Conservation (phyloP, 2,888 invertebrate species). For the Danaus chrysippus region DNA sequence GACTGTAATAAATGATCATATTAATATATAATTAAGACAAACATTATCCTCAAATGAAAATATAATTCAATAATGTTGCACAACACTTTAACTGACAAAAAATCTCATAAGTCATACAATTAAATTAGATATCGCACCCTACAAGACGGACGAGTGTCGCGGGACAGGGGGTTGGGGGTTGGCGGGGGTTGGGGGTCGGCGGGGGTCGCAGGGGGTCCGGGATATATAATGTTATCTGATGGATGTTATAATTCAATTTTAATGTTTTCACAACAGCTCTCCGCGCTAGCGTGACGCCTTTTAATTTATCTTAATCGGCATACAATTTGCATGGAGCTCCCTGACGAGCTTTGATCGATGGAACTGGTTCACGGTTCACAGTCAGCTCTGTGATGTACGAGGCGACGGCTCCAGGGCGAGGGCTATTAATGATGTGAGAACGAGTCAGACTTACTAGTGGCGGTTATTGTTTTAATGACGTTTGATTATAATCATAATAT, state of each 20-base stretch:
- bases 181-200: conserved; percentile 11
- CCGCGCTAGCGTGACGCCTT: conserved; percentile 41
- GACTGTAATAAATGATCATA: too few species aligned
- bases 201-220: conserved; percentile 11
- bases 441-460: too few species aligned
- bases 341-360: conserved; percentile 22
- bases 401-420: too few species aligned
- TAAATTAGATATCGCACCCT: conserved; percentile 26
- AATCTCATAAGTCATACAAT: conserved; percentile 8
- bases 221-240: conserved; percentile 75
- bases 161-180: conserved; percentile 35
- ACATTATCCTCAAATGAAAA: not conserved
- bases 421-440: too few species aligned
- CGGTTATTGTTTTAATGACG: too few species aligned
- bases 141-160: conserved; percentile 67
- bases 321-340: conserved; percentile 34
- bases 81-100: conserved; percentile 2
- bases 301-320: conserved; percentile 36
- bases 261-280: conserved; percentile 71
- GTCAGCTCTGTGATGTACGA: conserved; percentile 9
- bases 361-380: not conserved
- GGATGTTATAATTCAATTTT: conserved; percentile 73
- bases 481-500: too few species aligned
- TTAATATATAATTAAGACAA: not conserved
- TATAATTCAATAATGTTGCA: conserved; percentile 6